Evolutionary conservation across 2,888 invertebrate species (phyloP).

Genomic region (Eubasilissa splendida): DNA sequence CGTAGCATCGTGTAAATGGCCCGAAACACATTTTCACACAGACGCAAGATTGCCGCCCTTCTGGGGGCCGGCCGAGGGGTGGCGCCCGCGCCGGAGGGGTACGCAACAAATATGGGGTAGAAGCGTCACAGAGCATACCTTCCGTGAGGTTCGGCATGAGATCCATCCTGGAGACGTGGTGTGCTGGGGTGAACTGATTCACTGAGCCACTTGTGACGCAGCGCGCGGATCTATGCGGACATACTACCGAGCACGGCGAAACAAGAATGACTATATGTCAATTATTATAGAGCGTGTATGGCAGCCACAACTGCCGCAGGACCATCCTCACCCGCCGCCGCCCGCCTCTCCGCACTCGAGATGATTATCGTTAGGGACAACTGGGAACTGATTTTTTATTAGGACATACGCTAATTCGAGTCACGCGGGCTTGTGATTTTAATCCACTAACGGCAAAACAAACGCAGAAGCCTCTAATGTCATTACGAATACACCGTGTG

Average conservation of each 20-base stretch:
- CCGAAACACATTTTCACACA: conserved; percentile 7
- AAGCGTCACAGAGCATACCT: conserved; percentile 44
- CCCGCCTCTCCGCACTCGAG: background rate
- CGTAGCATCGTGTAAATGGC: background rate
- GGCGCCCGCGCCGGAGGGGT: conserved; percentile 5
- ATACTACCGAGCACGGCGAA: conserved; percentile 70
- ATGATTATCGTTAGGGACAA: conserved; percentile 49
- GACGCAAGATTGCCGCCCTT: too few relatives aligned
- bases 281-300: conserved; percentile 46
- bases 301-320: conserved; percentile 22
- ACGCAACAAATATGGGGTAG: conserved; percentile 12
- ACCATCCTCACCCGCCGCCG: background rate
- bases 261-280: conserved; percentile 65
- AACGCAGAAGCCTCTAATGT: background rate
- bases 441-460: conserved; percentile 22
- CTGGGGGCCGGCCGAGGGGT: conserved; percentile 12
- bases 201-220: conserved; percentile 43
- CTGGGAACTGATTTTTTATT: conserved; percentile 48
- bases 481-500: too few relatives aligned
- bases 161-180: conserved; percentile 42
- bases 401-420: conserved; percentile 47
- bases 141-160: conserved; percentile 40
- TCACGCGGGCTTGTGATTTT: conserved; percentile 26
- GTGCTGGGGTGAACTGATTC: conserved; percentile 29
- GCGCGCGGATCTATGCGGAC: conserved; percentile 58